Conservation (phyloP, 2,888 invertebrate genomes). For the Isoperla grammatica region DNA sequence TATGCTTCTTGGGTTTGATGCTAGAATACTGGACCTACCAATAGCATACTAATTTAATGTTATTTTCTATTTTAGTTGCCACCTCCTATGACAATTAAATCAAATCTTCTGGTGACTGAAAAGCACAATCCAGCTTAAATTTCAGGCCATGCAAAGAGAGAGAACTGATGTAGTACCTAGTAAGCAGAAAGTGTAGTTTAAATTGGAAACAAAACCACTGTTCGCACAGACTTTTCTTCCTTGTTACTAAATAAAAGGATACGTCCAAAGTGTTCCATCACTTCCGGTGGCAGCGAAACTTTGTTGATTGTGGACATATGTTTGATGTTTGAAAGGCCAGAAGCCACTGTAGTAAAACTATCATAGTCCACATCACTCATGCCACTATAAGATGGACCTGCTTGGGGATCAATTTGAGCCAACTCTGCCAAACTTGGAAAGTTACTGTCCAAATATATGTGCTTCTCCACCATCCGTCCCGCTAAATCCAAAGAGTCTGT, state of each 20-base stretch:
- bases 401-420: slow-evolving; percentile 45
- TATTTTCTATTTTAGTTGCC: too few species aligned
- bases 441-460: slow-evolving; percentile 61
- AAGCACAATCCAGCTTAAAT: too few species aligned
- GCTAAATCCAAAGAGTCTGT: slow-evolving; percentile 68
- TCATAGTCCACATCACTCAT: slow-evolving; percentile 82
- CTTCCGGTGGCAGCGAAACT: slow-evolving; percentile 86
- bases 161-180: too few species aligned
- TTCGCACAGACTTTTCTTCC: too few species aligned
- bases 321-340: slow-evolving; percentile 63
- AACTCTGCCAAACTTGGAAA: slow-evolving; percentile 65
- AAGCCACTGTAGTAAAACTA: slow-evolving; percentile 62
- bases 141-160: too few species aligned
- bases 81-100: too few species aligned
- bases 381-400: slow-evolving; percentile 77
- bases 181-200: too few species aligned
- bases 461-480: slow-evolving; percentile 73
- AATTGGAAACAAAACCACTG: too few species aligned
- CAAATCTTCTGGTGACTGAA: too few species aligned
- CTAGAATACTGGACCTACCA: too few species aligned
- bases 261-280: slow-evolving; percentile 93
- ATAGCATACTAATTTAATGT: too few species aligned
- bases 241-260: slow-evolving; percentile 55
- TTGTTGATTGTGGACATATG: slow-evolving; percentile 76
- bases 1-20: too few species aligned